Conservation (phyloP, 2,113 vertebrate genomes). For the Apus apus region DNA sequence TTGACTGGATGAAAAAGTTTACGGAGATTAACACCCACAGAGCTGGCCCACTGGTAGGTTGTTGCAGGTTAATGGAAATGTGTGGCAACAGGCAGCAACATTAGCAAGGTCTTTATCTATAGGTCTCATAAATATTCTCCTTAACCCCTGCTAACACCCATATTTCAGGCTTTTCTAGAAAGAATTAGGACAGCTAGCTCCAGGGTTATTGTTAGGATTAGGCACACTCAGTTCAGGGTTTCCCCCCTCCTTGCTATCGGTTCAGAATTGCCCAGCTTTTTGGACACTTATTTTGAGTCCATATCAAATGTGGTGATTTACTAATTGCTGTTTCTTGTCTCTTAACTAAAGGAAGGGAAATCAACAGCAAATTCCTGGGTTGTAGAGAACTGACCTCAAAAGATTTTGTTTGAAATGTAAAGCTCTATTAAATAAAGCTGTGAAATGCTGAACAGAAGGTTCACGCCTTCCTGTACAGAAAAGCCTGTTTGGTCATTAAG, state of each 20-base stretch:
- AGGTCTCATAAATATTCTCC: conserved; percentile 36
- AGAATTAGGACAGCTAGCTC: neutral
- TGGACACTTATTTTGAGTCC: neutral
- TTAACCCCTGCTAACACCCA: neutral
- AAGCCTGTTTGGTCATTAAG: neutral
- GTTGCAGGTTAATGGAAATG: conserved; percentile 57
- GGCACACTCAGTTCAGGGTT: neutral
- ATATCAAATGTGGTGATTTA: neutral
- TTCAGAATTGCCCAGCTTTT: neutral
- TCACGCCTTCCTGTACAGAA: neutral
- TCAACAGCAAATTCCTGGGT: neutral
- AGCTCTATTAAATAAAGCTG: neutral
- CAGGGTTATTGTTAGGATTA: neutral
- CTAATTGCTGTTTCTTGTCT: neutral
- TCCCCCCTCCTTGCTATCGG: accelerated
- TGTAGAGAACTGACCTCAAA: neutral
- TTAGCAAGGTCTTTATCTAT: conserved; percentile 36
- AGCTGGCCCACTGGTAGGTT: conserved; percentile 21
- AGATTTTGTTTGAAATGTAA: neutral
- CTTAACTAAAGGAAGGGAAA: neutral
- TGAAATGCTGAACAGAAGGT: neutral
- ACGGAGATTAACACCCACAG: conserved; percentile 14
- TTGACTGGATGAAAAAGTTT: conserved; percentile 28
- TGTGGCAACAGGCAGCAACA: conserved; percentile 27
- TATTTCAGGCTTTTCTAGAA: conserved; percentile 17